phyloP scores from a whole-genome alignment of 2,797 vertebrate genomes.

The Chaetophractus vellerosus region DNA sequence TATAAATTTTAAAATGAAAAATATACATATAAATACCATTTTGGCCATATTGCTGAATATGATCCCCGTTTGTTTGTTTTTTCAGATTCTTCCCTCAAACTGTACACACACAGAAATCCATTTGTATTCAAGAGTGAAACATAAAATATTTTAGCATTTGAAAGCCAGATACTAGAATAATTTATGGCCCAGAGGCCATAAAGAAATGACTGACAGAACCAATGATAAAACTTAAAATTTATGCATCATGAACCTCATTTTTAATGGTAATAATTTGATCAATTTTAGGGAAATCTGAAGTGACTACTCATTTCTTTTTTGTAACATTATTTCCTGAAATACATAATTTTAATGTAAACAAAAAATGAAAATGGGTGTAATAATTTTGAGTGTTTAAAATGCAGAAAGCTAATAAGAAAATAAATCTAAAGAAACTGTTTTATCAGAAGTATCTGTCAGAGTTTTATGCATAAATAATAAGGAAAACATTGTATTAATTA shows the following conservation, averaged over 20 bases:
- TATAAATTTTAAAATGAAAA: background rate
- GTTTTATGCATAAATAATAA: conserved; percentile 80
- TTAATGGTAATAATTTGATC: conserved; percentile 80
- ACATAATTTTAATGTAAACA: background rate
- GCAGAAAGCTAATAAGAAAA: conserved; percentile 6
- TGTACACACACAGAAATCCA: background rate
- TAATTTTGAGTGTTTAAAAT: conserved; percentile 45
- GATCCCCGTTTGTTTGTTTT: conserved; percentile 2
- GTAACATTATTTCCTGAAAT: conserved; percentile 33
- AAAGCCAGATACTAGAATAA: background rate
- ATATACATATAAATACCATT: background rate
- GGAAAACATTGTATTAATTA: conserved; percentile 61
- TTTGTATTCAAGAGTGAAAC: background rate
- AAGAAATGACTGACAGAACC: background rate
- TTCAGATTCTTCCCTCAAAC: background rate
- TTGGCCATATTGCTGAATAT: background rate
- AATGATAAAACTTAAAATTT: background rate
- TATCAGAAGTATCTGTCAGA: conserved; percentile 69
- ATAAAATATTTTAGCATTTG: conserved; percentile 11
- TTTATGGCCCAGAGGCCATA: conserved; percentile 12
- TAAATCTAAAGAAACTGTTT: conserved; percentile 63
- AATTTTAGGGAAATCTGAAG: background rate
- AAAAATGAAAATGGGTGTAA: background rate
- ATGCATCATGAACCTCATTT: conserved; percentile 34
- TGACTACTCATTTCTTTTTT: conserved; percentile 70